phyloP scores from a whole-genome alignment of 2,888 invertebrate species.

The Pheosia tremula region DNA sequence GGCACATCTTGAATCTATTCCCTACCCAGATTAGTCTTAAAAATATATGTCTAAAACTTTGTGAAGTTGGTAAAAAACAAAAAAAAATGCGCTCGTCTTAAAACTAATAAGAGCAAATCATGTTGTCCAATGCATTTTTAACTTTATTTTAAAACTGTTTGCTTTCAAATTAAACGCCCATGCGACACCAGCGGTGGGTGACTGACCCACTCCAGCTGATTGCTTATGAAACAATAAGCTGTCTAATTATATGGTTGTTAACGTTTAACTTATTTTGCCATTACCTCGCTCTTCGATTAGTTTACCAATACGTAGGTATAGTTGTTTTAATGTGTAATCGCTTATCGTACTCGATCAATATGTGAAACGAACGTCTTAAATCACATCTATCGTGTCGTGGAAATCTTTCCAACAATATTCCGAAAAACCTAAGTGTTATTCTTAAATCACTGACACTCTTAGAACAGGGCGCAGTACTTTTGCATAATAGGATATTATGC shows the following conservation, averaged over 20 bases:
- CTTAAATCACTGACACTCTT: too few relatives aligned
- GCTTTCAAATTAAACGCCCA: slow-evolving; percentile 38
- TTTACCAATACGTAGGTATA: background rate
- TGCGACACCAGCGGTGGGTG: slow-evolving; percentile 39
- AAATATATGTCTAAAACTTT: too few relatives aligned
- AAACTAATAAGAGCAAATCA: slow-evolving; percentile 8
- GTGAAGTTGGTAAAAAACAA: too few relatives aligned
- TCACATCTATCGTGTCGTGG: too few relatives aligned
- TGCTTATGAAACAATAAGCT: slow-evolving; percentile 39
- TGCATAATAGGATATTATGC: too few relatives aligned
- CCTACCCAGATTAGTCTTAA: too few relatives aligned
- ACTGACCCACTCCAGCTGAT: slow-evolving; percentile 47
- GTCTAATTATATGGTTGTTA: slow-evolving; percentile 43
- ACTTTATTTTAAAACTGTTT: slow-evolving; percentile 33
- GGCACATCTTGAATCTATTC: too few relatives aligned
- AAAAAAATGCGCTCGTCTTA: background rate
- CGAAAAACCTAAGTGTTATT: too few relatives aligned
- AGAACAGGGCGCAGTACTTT: too few relatives aligned
- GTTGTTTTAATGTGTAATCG: background rate
- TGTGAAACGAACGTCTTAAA: too few relatives aligned
- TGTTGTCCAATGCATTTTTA: slow-evolving; percentile 8
- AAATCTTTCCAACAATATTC: too few relatives aligned
- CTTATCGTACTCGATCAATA: too few relatives aligned
- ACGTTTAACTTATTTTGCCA: slow-evolving; percentile 24
- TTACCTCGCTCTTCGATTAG: background rate